Percentiles rank a stretch among this genome's conserved stretches.
phyloP scores from a whole-genome alignment of 2,113 vertebrate species.

The Oryzias melastigma region DNA sequence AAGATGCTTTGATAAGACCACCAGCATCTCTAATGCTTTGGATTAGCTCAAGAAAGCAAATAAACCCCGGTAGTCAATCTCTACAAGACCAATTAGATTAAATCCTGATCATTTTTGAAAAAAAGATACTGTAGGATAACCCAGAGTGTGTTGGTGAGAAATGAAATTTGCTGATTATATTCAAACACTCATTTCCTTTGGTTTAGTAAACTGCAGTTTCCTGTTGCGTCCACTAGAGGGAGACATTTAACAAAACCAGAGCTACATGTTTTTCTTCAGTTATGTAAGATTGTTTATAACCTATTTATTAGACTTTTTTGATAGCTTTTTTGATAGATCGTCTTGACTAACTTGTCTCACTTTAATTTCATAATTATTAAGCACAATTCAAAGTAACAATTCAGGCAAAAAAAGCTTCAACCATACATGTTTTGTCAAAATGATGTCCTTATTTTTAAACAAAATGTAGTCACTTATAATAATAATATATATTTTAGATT shows the following conservation, averaged over 20 bases:
- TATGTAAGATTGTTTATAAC: too few relatives aligned
- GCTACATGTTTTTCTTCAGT: not conserved
- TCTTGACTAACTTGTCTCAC: too few relatives aligned
- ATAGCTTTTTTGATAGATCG: too few relatives aligned
- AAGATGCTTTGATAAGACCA: constrained; percentile 35
- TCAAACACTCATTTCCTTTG: constrained; percentile 21
- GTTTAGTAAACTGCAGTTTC: constrained; percentile 10
- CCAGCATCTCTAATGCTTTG: constrained; percentile 27
- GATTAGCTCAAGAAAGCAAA: constrained; percentile 21
- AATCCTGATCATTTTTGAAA: constrained; percentile 25
- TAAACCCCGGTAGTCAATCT: constrained; percentile 31
- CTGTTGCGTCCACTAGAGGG: constrained; percentile 29
- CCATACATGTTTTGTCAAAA: too few relatives aligned
- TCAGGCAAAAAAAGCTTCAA: too few relatives aligned
- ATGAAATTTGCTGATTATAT: constrained; percentile 43
- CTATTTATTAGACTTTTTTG: too few relatives aligned
- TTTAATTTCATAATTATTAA: too few relatives aligned
- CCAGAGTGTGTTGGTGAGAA: constrained; percentile 26
- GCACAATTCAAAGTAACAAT: too few relatives aligned
- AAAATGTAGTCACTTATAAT: too few relatives aligned
- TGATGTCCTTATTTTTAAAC: too few relatives aligned
- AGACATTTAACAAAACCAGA: not conserved
- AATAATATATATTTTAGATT: too few relatives aligned
- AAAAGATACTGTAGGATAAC: constrained; percentile 23
- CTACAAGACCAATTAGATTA: constrained; percentile 38